A percentile compares a stretch with the other conserved stretches of the same genome.
Evolutionary conservation across 2,888 invertebrate genomes (phyloP).

Genomic region (Protophormia terraenovae): DNA sequence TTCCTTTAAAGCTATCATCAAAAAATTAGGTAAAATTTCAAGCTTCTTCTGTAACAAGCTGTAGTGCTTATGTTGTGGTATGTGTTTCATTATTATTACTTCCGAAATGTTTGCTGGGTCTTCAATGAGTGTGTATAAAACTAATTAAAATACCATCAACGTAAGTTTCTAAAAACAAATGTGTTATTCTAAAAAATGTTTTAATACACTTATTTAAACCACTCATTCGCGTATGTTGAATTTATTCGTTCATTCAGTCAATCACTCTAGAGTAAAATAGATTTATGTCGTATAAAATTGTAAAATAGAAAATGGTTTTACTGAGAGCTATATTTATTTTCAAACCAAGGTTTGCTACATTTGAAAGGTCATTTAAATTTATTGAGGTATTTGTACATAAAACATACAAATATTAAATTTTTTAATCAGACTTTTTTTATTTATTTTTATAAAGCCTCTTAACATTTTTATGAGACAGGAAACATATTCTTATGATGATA

Average conservation of each 20-base stretch:
- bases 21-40: too few species aligned
- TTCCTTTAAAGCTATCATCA: too few species aligned
- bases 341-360: neutral
- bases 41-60: too few species aligned
- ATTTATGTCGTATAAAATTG: slow-evolving; percentile 28
- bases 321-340: neutral
- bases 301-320: neutral
- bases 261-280: slow-evolving; percentile 2
- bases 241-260: slow-evolving; percentile 8
- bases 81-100: too few species aligned
- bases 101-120: too few species aligned
- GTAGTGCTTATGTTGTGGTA: too few species aligned
- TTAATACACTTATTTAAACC: slow-evolving; percentile 64
- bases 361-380: neutral
- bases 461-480: too few species aligned
- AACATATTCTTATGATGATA: too few species aligned
- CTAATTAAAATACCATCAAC: slow-evolving; percentile 69
- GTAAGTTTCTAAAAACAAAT: slow-evolving; percentile 62
- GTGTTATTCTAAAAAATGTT: slow-evolving; percentile 47
- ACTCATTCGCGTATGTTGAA: slow-evolving; percentile 10
- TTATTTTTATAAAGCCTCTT: too few species aligned
- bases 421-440: too few species aligned
- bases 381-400: too few species aligned
- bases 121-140: slow-evolving; percentile 50
- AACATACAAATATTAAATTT: too few species aligned